phyloP scores from a whole-genome alignment of 2,113 vertebrate genomes.

The Peucedramus taeniatus region DNA sequence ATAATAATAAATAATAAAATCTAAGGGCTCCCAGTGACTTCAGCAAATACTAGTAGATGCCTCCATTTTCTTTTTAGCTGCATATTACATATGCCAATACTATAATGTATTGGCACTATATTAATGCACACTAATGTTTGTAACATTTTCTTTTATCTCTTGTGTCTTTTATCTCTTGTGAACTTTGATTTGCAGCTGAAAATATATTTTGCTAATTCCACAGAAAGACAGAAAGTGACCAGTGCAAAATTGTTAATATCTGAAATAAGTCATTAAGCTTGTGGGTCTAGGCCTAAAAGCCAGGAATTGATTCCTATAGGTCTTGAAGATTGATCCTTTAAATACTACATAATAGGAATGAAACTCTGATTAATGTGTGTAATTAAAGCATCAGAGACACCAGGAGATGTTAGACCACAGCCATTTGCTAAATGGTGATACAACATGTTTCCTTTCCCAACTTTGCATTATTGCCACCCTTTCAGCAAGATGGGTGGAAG shows the following conservation, averaged over 20 bases:
- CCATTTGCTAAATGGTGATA: neutral
- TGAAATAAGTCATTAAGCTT: neutral
- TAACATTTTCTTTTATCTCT: neutral
- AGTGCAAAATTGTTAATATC: neutral
- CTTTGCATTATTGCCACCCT: neutral
- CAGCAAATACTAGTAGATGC: neutral
- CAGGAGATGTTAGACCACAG: neutral
- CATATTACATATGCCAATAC: neutral
- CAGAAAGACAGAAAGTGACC: neutral
- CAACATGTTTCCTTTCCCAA: neutral
- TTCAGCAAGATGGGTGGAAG: neutral
- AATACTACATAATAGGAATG: neutral
- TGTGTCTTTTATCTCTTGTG: neutral
- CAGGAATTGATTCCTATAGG: neutral
- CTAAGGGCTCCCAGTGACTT: neutral
- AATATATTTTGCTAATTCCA: neutral
- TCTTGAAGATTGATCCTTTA: neutral
- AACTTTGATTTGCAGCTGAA: neutral
- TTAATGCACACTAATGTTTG: neutral
- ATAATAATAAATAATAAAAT: too few relatives aligned
- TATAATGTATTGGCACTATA: neutral
- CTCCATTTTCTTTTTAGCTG: neutral
- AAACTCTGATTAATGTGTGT: neutral
- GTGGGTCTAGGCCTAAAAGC: neutral
- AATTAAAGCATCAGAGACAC: neutral